Base-by-base conservation (phyloP, 2,113 vertebrate species). In the Periophthalmus modestus region DNA sequence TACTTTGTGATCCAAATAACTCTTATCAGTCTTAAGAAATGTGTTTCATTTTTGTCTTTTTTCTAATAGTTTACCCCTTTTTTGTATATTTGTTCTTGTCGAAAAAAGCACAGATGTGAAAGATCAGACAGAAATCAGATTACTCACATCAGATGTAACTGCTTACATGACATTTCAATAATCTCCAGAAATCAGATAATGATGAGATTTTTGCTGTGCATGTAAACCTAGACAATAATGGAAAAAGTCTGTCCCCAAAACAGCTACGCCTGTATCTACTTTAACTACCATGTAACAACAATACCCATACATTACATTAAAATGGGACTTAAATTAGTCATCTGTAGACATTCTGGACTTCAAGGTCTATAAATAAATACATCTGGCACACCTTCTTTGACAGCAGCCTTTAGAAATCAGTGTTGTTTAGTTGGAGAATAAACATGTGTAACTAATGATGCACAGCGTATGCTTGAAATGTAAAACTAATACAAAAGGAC, bases 401-500 rank as follows among this genome's bases (percentile, higher is more conserved):
- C 34, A 58, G 24, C n/a, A 39, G 5, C 50, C 34, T 24, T 3
- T 1, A 61, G 33, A 61, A 57, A 39, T 21, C 18, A 5, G 18
- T 7, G 34, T 21, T 43, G 46, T 67, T 67, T 66, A 11, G 43
- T 15, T 16, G n/a, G 24, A 67, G 39, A 43, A 21, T 67, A 67
- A 67, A 48, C 46, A 48, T 5, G 46, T 5, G 5, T 48, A 48
- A 47, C 23, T 48, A 67, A 67, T n/a, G n/a, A 67, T 71, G 48
- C 24, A 77, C 58, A 6, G 10, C 16, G 50, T 55, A 14, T 19
- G 34, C 4, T 43, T 5, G 24, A 2, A 61, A 61, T 66, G 14
- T 62, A 36, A 63, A 23, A 73, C 61, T 66, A 67, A 9, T 39
- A 10, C 72, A 55, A 24, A 11, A 72, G n/a, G 75, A 73, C 19